These are phyloP conservation scores for Ornithoptera alexandrae DNA, from an alignment of 2,888 invertebrate species.

Conservation along the genomic window DNA sequence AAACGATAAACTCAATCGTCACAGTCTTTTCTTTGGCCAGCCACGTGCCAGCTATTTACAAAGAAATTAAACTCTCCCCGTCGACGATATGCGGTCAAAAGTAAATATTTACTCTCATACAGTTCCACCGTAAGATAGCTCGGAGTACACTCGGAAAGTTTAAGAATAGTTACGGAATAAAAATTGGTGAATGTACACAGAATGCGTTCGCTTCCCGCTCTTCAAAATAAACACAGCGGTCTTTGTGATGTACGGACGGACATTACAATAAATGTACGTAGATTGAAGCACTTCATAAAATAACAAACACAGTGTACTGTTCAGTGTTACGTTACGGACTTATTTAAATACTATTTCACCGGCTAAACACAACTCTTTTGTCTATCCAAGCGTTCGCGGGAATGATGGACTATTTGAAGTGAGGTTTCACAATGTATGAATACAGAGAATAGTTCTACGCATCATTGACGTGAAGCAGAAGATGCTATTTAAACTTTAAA, in stretches of 20 bases:
- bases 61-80: constrained; percentile 67
- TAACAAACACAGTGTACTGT: constrained; percentile 67
- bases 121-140: constrained; percentile 47
- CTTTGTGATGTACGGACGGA: constrained; percentile 63
- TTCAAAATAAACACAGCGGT: constrained; percentile 54
- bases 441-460: background rate
- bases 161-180: constrained; percentile 50
- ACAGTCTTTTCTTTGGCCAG: constrained; percentile 31
- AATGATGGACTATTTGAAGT: constrained; percentile 27
- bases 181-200: constrained; percentile 42
- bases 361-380: constrained; percentile 68
- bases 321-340: constrained; percentile 55
- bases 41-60: constrained; percentile 55
- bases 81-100: constrained; percentile 63
- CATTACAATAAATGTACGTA: constrained; percentile 70
- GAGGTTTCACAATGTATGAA: constrained; percentile 23
- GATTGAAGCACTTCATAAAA: constrained; percentile 67
- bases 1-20: constrained; percentile 51
- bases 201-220: constrained; percentile 46
- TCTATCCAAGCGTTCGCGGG: constrained; percentile 59
- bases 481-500: background rate
- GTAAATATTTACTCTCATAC: constrained; percentile 69
- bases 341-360: constrained; percentile 64
- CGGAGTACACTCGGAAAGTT: constrained; percentile 40
- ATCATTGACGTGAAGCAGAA: constrained; percentile 1